Evolutionary conservation across 2,113 vertebrate species (phyloP).

Genomic region (Turnix velox): DNA sequence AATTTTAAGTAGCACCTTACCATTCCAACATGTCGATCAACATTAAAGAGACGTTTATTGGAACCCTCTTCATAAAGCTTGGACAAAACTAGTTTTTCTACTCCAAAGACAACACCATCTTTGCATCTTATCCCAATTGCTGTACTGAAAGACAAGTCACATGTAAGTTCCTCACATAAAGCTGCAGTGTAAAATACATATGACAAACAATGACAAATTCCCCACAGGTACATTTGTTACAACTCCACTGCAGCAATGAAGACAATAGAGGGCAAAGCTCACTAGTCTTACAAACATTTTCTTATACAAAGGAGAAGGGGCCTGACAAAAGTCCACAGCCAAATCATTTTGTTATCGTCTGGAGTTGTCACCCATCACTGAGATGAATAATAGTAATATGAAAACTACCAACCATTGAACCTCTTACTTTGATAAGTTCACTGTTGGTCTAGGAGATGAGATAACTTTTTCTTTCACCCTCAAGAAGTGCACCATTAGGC

Average conservation of each 20-base stretch:
- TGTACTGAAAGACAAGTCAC: conserved; percentile 79
- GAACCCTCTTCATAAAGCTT: conserved; percentile 98
- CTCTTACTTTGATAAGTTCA: neutral
- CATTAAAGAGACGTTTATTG: conserved; percentile 98
- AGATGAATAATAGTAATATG: fast-evolving
- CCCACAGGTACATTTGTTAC: neutral
- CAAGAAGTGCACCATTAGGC: neutral
- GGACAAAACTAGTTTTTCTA: conserved; percentile 96
- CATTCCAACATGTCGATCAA: conserved; percentile 97
- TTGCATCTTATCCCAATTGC: conserved; percentile 96
- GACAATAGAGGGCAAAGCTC: neutral
- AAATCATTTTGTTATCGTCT: neutral
- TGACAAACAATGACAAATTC: fast-evolving
- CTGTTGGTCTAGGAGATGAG: neutral
- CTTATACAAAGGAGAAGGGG: neutral
- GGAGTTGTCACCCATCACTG: fast-evolving
- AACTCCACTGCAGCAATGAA: neutral
- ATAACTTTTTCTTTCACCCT: neutral
- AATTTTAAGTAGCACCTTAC: conserved; percentile 66
- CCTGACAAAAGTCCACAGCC: neutral
- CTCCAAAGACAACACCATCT: conserved; percentile 95
- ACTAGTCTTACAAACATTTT: neutral
- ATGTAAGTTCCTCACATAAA: neutral
- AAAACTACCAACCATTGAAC: neutral
- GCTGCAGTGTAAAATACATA: fast-evolving